Evolutionary conservation across 2,888 invertebrate genomes (phyloP), one percentile per base, ranked within the genome.

Genomic region (Rhagophthalmus giganteus): DNA sequence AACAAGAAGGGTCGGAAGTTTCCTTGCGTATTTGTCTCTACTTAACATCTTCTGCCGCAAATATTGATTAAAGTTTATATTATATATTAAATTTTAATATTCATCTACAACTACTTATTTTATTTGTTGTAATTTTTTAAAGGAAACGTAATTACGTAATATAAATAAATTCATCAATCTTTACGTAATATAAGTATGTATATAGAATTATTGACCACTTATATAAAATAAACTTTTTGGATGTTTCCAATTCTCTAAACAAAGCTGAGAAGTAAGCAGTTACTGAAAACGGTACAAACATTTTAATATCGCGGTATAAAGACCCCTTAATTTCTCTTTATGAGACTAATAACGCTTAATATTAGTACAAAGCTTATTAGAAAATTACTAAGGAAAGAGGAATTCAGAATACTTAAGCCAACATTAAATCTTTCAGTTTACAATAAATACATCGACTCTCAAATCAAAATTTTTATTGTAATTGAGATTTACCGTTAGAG

Each of bases 311-410:
- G 34, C 39, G 45, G 30, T 46, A 40, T 39, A 39, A 35, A 45
- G 24, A 35, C 35, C 37, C 16, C 30, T 42, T 51, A 46, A 52
- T 46, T 52, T 45, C 46, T 41, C 34, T 52, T 47, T 47, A 41
- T 52, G 39, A 37, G 47, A 40, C 45, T 41, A 46, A 52, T 52
- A 52, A 52, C 46, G 47, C 46, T 52, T 40, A 41, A 40, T 35
- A 27, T 47, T 46, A 20, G 34, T 46, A 47, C 34, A 45, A 50
- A 38, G 44, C 39, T 44, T 45, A 51, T 51, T 42, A 51, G 42
- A 31, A 41, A 41, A 37, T 42, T 41, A 46, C 32, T 38, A 46
- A 32, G 26, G 39, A 46, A 27, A 8, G 27, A 27, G 27, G 9
- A 4, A 9, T 10, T 27, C 8, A 27, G 27, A 27, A 24, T 6